Conservation (phyloP, 2,797 vertebrate genomes). For the Chromis chromis region DNA sequence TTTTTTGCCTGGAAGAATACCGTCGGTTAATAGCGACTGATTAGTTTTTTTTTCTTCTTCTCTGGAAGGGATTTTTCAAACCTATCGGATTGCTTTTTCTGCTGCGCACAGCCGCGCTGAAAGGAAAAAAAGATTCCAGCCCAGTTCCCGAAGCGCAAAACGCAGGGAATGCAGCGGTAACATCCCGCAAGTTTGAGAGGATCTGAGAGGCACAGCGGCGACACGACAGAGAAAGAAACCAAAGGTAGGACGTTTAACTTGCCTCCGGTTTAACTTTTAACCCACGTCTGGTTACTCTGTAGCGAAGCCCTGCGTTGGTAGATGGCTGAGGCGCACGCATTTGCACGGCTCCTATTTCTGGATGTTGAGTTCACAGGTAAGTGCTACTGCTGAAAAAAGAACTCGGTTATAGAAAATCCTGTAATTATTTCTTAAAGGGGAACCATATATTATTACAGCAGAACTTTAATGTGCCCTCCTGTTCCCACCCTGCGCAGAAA, state of each 20-base stretch:
- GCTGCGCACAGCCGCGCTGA: slow-evolving; percentile 54
- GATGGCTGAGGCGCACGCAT: slow-evolving; percentile 38
- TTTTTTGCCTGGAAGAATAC: slow-evolving; percentile 33
- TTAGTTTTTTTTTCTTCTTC: slow-evolving; percentile 11
- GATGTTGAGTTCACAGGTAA: slow-evolving; percentile 81
- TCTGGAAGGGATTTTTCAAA: slow-evolving; percentile 45
- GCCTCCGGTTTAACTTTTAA: slow-evolving; percentile 74
- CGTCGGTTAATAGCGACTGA: slow-evolving; percentile 35
- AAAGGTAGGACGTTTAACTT: slow-evolving; percentile 68
- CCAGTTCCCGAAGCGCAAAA: slow-evolving; percentile 54
- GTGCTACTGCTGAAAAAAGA: slow-evolving; percentile 49
- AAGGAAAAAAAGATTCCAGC: slow-evolving; percentile 47
- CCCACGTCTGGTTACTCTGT: slow-evolving; percentile 63
- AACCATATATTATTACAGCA: slow-evolving; percentile 55
- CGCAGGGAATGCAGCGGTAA: slow-evolving; percentile 77
- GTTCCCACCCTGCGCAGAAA: slow-evolving; percentile 50
- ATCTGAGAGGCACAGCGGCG: slow-evolving; percentile 14
- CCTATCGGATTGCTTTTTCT: slow-evolving; percentile 64
- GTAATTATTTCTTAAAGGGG: slow-evolving; percentile 62
- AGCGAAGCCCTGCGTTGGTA: not conserved
- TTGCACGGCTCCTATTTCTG: slow-evolving; percentile 67
- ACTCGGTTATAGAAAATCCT: slow-evolving; percentile 54
- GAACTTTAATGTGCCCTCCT: slow-evolving; percentile 46
- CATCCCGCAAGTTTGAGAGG: slow-evolving; percentile 68
- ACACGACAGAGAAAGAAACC: slow-evolving; percentile 20